Base-by-base conservation (phyloP, 2,113 vertebrate species). In the Cryptotis parvus region DNA sequence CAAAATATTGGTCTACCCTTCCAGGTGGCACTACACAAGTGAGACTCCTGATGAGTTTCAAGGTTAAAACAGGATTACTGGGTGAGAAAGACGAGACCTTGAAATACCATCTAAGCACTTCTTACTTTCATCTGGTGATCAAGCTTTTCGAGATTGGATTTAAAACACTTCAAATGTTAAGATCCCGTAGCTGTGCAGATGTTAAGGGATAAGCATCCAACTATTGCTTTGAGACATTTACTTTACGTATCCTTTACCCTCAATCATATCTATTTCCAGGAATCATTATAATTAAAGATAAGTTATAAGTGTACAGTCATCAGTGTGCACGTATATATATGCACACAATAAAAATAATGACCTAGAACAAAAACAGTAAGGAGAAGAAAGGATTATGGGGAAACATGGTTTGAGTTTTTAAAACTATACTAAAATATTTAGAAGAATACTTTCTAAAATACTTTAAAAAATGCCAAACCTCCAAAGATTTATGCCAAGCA, bases 1-100 rank as follows among this genome's bases (percentile, higher is more conserved):
- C 49, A 95, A 95, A 91, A 58, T 91, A 72, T 10, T 76, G 55
- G 6, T n/a, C 81, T 80, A 86, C 76, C 11, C 16, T 61, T 75
- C 33, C 24, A 76, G 16, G 27, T 63, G 35, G 9, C 72, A 72
- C 26, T 3, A 37, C 66, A 31, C 22, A 68, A 92, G 22, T 83
- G 45, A 35, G 29, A 41, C 73, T 41, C 33, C 4, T 45, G 15
- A 9, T n/a, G 11, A 63, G 68, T 20, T 89, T 76, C 68, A 84
- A 84, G 41, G 31, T 68, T 91, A 58, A 85, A 84, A 79, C 4
- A 81, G 68, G 31, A 37, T 5, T 68, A 14, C 2, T 76, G 37
- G 16, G 3, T n/a, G 35, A 63, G 18, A 22, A 10, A 22, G 39
- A 88, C 83, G 26, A 70, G 61, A 92, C 49, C 72, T 69, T 86